Percentiles rank a stretch among this genome's conserved stretches.
Conservation (phyloP, 2,888 invertebrate genomes). For the Dicyrtoma fusca region DNA sequence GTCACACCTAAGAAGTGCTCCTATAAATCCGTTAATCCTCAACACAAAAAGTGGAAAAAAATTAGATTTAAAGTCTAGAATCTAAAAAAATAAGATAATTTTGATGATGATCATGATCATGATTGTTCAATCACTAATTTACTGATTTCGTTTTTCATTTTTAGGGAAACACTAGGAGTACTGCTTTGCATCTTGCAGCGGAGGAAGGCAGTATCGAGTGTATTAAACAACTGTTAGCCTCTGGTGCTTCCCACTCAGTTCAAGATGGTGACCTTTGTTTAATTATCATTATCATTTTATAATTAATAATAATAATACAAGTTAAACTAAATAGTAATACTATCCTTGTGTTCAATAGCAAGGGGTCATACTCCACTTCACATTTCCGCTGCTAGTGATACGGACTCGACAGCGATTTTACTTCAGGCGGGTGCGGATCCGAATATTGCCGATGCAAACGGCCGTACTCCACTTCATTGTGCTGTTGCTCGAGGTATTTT, state of each 20-base stretch:
- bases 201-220: conserved; percentile 74
- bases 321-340: no score
- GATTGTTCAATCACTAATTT: no score
- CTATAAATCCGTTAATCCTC: no score
- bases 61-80: no score
- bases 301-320: background rate
- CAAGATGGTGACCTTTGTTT: conserved; percentile 67
- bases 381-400: conserved; percentile 67
- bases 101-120: no score
- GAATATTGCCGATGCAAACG: conserved; percentile 72
- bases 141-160: conserved; percentile 1
- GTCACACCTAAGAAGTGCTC: no score
- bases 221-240: conserved; percentile 71
- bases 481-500: conserved; percentile 76
- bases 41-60: no score
- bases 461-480: conserved; percentile 78
- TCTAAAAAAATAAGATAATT: no score
- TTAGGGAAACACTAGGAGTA: conserved; percentile 59
- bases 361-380: conserved; percentile 54
- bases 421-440: conserved; percentile 69
- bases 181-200: conserved; percentile 84
- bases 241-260: conserved; percentile 76
- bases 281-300: no score
- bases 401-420: conserved; percentile 74
- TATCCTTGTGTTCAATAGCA: background rate